Evolutionary conservation across 1,140 invertebrate genomes (phyloP).

Genomic region (Drosophila littoralis): DNA sequence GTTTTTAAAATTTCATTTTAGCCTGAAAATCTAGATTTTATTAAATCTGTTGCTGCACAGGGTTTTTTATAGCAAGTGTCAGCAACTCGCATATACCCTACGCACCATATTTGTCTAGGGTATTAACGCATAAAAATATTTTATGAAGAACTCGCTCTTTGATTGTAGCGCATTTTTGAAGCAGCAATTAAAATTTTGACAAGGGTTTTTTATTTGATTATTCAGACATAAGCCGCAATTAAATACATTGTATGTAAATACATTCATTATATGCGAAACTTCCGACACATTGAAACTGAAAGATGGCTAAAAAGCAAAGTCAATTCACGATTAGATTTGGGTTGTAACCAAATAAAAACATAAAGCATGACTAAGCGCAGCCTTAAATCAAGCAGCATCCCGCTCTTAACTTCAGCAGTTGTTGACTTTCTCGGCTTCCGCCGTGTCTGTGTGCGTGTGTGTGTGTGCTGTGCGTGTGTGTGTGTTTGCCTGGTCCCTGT

Average conservation of each 20-base stretch:
- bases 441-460: slow-evolving; percentile 1
- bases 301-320: no score
- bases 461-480: not conserved
- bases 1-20: no score
- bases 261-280: slow-evolving; percentile 6
- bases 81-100: not conserved
- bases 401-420: slow-evolving; percentile 26
- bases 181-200: slow-evolving; percentile 29
- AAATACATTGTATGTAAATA: not conserved
- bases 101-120: not conserved
- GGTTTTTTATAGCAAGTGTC: no score
- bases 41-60: no score
- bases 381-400: not conserved
- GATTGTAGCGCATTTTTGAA: slow-evolving; percentile 4
- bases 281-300: not conserved
- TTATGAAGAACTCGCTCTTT: slow-evolving; percentile 11
- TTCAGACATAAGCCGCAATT: slow-evolving; percentile 6
- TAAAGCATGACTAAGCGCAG: not conserved
- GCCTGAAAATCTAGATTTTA: no score
- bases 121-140: slow-evolving; percentile 4
- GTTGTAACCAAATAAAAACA: no score
- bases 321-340: no score
- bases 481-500: not conserved
- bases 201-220: not conserved
- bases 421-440: slow-evolving; percentile 20